phyloP scores from a whole-genome alignment of 2,888 invertebrate species.

The Brenthis daphne region DNA sequence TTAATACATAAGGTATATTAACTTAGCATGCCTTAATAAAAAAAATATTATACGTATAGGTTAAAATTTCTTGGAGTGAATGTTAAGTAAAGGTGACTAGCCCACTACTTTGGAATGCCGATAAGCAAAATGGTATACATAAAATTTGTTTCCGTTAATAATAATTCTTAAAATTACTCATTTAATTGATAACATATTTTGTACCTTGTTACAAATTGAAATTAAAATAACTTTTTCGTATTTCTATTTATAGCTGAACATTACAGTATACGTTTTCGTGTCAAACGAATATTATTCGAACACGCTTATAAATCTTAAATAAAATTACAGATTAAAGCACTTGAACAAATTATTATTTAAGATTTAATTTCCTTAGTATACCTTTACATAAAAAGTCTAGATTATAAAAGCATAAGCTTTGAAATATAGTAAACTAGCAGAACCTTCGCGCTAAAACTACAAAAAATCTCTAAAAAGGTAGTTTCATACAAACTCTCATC shows the following conservation, averaged over 20 bases:
- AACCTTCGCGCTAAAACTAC: no score
- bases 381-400: neutral
- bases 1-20: no score
- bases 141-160: neutral
- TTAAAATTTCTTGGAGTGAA: no score
- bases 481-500: no score
- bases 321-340: neutral
- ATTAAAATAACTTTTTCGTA: neutral
- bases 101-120: no score
- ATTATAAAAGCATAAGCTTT: no score
- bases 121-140: neutral
- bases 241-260: neutral
- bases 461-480: no score
- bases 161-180: neutral
- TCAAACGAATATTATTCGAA: conserved; percentile 9
- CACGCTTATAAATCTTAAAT: neutral
- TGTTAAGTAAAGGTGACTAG: no score
- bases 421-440: no score
- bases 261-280: neutral
- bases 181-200: neutral
- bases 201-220: neutral
- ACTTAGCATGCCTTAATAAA: no score
- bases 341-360: neutral
- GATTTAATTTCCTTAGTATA: neutral
- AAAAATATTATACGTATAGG: no score